Evolutionary conservation across 2,113 vertebrate species (phyloP).

Genomic region (Pandion haliaetus): DNA sequence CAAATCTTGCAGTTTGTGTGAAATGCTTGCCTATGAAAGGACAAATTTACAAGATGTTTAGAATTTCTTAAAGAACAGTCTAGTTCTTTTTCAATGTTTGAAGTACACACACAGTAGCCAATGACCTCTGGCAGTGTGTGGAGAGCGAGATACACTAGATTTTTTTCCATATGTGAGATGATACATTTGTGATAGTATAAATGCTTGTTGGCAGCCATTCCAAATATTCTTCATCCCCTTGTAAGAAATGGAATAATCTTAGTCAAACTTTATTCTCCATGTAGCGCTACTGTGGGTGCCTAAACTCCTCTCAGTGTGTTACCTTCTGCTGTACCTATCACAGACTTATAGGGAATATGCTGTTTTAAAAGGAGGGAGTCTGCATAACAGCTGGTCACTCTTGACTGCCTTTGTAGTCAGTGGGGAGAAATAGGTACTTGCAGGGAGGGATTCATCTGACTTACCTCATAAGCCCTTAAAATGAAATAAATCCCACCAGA

Average conservation of each 20-base stretch:
- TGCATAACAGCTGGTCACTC: neutral
- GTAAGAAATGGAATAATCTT: neutral
- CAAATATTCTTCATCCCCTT: neutral
- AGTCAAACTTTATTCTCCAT: neutral
- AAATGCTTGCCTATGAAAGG: neutral
- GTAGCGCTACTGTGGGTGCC: neutral
- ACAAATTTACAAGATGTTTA: neutral
- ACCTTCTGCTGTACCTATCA: neutral
- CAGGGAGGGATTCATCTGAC: neutral
- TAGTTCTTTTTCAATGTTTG: neutral
- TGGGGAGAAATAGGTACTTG: neutral
- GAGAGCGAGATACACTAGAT: neutral
- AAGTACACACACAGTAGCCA: neutral
- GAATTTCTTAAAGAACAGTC: neutral
- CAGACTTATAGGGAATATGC: neutral
- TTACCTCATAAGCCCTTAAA: neutral
- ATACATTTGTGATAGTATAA: neutral
- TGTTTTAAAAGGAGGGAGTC: neutral
- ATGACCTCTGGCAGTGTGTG: neutral
- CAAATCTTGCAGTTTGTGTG: neutral
- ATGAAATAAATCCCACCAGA: neutral
- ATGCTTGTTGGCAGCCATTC: neutral
- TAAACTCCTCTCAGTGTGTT: neutral
- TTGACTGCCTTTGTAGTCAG: neutral
- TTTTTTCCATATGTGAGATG: neutral